These are phyloP conservation scores for Tenthredo amoena DNA, from an alignment of 2,888 invertebrate genomes.

Conservation along the genomic window DNA sequence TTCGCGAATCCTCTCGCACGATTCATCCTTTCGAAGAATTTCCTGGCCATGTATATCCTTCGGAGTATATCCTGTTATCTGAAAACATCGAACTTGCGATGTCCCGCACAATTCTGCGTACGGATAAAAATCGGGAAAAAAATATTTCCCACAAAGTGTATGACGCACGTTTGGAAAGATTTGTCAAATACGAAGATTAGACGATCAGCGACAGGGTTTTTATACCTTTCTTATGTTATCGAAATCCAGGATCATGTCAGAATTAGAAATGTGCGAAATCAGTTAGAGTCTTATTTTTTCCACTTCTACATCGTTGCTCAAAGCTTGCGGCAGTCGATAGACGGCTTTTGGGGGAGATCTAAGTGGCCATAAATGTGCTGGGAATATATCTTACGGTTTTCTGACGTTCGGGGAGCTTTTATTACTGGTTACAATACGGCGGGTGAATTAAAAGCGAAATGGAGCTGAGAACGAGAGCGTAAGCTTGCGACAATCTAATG, in stretches of 20 bases:
- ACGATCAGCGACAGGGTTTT: neutral
- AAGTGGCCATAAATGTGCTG: constrained; percentile 18
- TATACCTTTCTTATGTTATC: neutral
- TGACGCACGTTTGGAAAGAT: neutral
- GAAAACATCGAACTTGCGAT: neutral
- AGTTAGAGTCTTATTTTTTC: neutral
- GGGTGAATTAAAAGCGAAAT: neutral
- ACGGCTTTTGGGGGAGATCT: neutral
- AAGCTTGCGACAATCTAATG: neutral
- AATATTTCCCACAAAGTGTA: constrained; percentile 9
- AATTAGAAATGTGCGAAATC: neutral
- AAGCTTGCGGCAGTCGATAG: neutral
- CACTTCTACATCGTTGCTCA: neutral
- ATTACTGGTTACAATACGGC: constrained; percentile 24
- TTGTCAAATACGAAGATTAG: no score
- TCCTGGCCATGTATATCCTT: neutral
- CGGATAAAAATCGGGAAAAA: neutral
- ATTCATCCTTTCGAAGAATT: neutral
- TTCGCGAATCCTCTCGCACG: neutral
- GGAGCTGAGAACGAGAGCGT: neutral
- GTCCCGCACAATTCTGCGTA: neutral
- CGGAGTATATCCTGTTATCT: neutral
- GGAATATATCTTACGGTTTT: constrained; percentile 14
- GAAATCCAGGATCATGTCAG: neutral
- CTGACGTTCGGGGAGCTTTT: constrained; percentile 14